These are phyloP conservation scores for Heterodera carotae DNA, from an alignment of 1,140 invertebrate species.

Conservation along the genomic window DNA sequence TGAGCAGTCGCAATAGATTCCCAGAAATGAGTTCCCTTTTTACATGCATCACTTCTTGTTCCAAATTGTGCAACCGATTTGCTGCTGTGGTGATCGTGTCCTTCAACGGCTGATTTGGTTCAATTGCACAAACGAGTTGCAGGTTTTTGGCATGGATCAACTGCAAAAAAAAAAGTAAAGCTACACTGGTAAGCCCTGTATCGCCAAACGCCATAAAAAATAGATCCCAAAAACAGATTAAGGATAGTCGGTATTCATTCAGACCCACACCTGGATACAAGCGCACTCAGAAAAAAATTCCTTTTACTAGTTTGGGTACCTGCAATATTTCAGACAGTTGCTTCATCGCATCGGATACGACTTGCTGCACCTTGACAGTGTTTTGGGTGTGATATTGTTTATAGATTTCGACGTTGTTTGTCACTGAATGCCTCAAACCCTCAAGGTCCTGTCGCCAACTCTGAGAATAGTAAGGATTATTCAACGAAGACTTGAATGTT, in stretches of 20 bases:
- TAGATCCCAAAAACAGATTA: no score
- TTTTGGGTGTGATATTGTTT: conserved; percentile 41
- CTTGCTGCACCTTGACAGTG: conserved; percentile 29
- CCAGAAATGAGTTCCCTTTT: background rate
- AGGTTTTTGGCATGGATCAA: conserved; percentile 27
- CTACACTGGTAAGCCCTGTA: no score
- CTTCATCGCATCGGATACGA: conserved; percentile 36
- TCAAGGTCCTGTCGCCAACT: conserved; percentile 36
- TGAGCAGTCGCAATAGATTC: background rate
- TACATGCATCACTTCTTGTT: conserved; percentile 36
- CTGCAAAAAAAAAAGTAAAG: conserved; percentile 25
- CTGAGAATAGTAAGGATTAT: no score
- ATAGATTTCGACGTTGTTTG: conserved; percentile 30
- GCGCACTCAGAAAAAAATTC: no score
- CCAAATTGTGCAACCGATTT: conserved; percentile 30
- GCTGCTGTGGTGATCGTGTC: conserved; percentile 18
- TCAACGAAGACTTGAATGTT: no score
- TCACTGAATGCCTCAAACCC: conserved; percentile 23
- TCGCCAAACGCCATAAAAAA: no score
- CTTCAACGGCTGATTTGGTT: conserved; percentile 13
- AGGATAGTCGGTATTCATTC: no score
- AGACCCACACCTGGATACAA: no score
- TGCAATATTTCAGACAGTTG: conserved; percentile 35
- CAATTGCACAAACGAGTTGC: conserved; percentile 16
- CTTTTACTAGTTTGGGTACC: conserved; percentile 12